Evolutionary conservation across 2,113 vertebrate genomes (phyloP).

Genomic region (Arizona elegans): DNA sequence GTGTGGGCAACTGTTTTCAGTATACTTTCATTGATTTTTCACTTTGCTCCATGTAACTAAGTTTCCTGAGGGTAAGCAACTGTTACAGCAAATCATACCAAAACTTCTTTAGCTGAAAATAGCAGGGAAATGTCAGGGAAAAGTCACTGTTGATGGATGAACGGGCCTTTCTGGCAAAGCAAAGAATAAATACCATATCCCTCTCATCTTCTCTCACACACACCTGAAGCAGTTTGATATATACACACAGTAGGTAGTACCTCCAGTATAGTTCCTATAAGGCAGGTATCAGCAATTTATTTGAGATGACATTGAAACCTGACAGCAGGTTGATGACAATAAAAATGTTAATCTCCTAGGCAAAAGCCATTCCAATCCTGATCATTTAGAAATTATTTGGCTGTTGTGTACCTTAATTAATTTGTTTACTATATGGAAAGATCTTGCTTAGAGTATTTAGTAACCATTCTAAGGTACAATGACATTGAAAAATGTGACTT

Average conservation of each 20-base stretch:
- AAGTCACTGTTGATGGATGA: slow-evolving; percentile 15
- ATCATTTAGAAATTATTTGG: background rate
- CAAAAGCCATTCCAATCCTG: background rate
- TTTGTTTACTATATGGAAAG: background rate
- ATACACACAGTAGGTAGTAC: background rate
- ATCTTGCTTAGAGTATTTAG: background rate
- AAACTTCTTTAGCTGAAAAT: slow-evolving; percentile 22
- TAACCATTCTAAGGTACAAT: background rate
- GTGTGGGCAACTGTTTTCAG: background rate
- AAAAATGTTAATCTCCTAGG: background rate
- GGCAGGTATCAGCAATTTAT: too few species aligned
- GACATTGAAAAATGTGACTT: background rate
- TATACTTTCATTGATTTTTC: background rate
- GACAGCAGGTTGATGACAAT: background rate
- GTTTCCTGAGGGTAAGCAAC: slow-evolving; percentile 10
- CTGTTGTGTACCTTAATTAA: background rate
- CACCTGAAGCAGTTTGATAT: background rate
- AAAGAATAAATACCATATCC: slow-evolving; percentile 5
- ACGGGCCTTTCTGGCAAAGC: background rate
- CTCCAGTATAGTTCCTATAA: background rate
- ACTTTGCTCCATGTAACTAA: background rate
- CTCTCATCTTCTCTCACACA: background rate
- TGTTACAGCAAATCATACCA: background rate
- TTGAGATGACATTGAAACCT: too few species aligned
- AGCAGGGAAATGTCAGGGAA: background rate